Percentiles rank a stretch among this genome's conserved stretches.
Conservation (phyloP, 2,888 invertebrate genomes). For the Rugalucina vietnamica region DNA sequence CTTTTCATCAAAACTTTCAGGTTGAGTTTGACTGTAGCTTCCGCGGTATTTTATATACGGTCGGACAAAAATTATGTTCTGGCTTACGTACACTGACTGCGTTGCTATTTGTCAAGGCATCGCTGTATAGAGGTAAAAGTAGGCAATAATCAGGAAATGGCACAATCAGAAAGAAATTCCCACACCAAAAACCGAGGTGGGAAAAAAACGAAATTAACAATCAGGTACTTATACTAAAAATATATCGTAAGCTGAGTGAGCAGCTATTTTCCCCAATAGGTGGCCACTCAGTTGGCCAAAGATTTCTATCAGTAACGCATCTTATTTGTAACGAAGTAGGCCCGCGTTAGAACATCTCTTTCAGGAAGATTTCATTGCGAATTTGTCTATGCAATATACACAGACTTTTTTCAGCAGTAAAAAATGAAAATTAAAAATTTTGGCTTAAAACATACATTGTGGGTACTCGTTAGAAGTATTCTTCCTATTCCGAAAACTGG, state of each 20-base stretch:
- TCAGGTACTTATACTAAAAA: neutral
- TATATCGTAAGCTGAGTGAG: too few species aligned
- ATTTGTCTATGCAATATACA: too few species aligned
- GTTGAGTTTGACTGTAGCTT: constrained; percentile 40
- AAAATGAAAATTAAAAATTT: too few species aligned
- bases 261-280: neutral
- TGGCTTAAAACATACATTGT: too few species aligned
- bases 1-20: constrained; percentile 57
- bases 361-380: too few species aligned
- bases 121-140: neutral
- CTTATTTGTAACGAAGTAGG: too few species aligned
- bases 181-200: too few species aligned
- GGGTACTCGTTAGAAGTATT: too few species aligned
- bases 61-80: neutral
- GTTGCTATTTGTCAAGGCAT: neutral
- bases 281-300: neutral
- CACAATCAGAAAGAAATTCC: neutral
- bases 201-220: neutral
- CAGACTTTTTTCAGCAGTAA: too few species aligned
- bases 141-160: neutral
- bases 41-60: neutral
- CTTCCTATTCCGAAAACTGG: too few species aligned
- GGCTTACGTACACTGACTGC: neutral
- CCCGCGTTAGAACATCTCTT: too few species aligned
- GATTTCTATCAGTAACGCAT: too few species aligned